Evolutionary conservation across 2,797 vertebrate species (phyloP), one percentile per base, ranked within the genome.

Genomic region (Pangasius sanitwongsei): DNA sequence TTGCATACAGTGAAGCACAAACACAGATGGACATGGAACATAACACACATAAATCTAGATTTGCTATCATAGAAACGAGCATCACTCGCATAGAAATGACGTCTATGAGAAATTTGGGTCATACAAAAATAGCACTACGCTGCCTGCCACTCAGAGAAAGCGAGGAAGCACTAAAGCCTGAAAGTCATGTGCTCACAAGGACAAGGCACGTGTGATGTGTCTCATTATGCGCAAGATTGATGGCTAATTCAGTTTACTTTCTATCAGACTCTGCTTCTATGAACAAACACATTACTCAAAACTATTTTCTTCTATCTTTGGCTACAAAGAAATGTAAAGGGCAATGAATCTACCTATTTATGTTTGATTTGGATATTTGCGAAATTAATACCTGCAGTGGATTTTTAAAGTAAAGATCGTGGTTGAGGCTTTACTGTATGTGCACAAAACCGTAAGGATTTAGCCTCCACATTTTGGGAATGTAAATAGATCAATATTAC

Each of bases 141-240:
- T 87, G 20, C 9, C 50, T n/a, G n/a, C 15, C 41, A 81, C 53
- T 69, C 70, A 48, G 20, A 69, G 63, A 83, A 72, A 57, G 57
- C n/a, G 48, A 70, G 85, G n/a, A 88, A 83, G 67, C 11, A 63
- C 48, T 48, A 61, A 25, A 86, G 41, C 63, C 44, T 59, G 65
- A 81, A 85, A 41, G 81, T 74, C 77, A 74, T 70, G 50, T 81
- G 70, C 18, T 75, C 77, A 6, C 61, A 55, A 89, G 63, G 90
- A 92, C n/a, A 34, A 87, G 90, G 90, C 91, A 92, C 70, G 90
- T 87, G 93, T 93, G 89, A 93, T 91, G 94, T 91, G 37, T 85
- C 74, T 90, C 85, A 92, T 91, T 93, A 94, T 87, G 89, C 57
- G 83, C 1, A 2, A 85, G 88, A 95, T 93, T 87, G 87, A 93